A percentile compares a stretch with the other conserved stretches of the same genome.
Evolutionary conservation across 2,888 invertebrate species (phyloP).

Genomic region (Platerodrilus igneus): DNA sequence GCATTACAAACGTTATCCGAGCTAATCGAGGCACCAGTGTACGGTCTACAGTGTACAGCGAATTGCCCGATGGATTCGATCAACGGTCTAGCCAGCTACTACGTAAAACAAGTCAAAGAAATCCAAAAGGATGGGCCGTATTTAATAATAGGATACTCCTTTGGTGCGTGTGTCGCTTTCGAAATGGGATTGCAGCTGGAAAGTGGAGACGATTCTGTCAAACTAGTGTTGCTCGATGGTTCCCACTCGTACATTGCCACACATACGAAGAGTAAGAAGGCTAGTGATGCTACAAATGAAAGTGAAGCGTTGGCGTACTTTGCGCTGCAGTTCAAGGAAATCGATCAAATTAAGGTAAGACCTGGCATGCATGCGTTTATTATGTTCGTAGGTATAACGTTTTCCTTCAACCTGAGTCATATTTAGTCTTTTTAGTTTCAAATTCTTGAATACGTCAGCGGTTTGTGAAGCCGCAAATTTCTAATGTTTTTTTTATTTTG

Average conservation of each 20-base stretch:
- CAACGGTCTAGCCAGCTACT: conserved; percentile 65
- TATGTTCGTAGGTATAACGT: no score
- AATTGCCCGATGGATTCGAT: conserved; percentile 71
- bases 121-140: conserved; percentile 81
- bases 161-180: conserved; percentile 90
- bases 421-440: no score
- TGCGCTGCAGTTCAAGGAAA: conserved; percentile 70
- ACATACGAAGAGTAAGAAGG: conserved; percentile 59
- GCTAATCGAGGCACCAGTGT: conserved; percentile 70
- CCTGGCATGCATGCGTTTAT: no score
- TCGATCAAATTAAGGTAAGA: conserved; percentile 67
- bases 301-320: conserved; percentile 78
- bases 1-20: conserved; percentile 68
- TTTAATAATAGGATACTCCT: conserved; percentile 90
- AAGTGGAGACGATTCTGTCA: conserved; percentile 53
- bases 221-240: conserved; percentile 83
- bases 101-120: conserved; percentile 67
- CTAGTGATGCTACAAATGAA: conserved; percentile 57
- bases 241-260: conserved; percentile 77
- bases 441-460: no score
- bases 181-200: conserved; percentile 90
- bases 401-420: not conserved
- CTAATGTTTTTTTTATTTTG: no score
- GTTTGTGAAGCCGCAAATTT: no score
- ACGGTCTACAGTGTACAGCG: conserved; percentile 84